These are phyloP conservation scores for Pseudocheirus occidentalis DNA, from an alignment of 2,797 vertebrate genomes.

Conservation along the genomic window DNA sequence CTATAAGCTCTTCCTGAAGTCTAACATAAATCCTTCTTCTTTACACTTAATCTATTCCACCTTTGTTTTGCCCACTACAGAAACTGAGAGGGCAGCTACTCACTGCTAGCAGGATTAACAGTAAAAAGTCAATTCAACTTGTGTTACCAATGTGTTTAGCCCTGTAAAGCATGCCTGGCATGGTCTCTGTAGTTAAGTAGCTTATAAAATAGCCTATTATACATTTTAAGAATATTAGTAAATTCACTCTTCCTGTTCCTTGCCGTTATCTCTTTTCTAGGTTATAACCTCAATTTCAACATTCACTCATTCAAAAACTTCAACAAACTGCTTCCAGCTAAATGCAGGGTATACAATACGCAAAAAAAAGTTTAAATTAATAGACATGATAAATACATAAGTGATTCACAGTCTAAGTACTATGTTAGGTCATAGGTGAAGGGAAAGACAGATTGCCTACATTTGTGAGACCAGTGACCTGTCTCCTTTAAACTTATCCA, in stretches of 20 bases:
- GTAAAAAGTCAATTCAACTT: background rate
- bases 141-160: background rate
- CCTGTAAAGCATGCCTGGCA: background rate
- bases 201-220: background rate
- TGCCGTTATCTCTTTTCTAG: background rate
- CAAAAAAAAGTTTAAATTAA: background rate
- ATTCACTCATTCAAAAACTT: background rate
- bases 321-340: background rate
- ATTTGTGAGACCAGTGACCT: background rate
- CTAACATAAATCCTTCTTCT: background rate
- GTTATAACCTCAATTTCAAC: background rate
- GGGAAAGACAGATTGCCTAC: background rate
- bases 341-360: background rate
- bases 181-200: background rate
- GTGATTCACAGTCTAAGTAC: conserved; percentile 1
- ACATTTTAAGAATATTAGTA: background rate
- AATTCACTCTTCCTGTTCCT: background rate
- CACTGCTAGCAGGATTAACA: background rate
- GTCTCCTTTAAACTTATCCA: background rate
- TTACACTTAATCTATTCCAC: background rate
- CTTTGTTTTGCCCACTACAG: background rate
- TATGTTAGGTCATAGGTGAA: background rate
- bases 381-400: background rate
- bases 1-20: background rate
- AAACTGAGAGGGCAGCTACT: background rate